These are phyloP conservation scores for Elymnias hypermnestra DNA, from an alignment of 1,140 invertebrate species.

Conservation along the genomic window DNA sequence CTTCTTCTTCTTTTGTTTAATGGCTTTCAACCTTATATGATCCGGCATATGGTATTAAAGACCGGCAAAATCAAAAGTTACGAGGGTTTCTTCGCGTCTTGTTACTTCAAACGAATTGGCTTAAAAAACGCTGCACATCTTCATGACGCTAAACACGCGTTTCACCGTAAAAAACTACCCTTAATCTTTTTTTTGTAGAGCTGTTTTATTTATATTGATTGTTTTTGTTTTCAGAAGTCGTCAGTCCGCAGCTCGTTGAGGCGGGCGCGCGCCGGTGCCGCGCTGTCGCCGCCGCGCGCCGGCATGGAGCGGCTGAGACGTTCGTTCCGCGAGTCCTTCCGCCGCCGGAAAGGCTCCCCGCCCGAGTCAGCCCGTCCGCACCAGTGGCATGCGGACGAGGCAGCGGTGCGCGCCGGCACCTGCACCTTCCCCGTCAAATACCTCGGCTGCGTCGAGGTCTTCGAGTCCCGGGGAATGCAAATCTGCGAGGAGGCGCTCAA, in stretches of 20 bases:
- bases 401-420: conserved; percentile 94
- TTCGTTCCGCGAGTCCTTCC: conserved; percentile 95
- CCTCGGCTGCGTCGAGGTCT: conserved; percentile 98
- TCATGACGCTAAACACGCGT: too few relatives aligned
- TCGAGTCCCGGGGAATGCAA: conserved; percentile 99
- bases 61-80: too few relatives aligned
- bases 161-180: too few relatives aligned
- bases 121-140: too few relatives aligned
- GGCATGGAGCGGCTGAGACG: conserved; percentile 94
- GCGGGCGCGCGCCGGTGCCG: conserved; percentile 78
- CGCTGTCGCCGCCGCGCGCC: conserved; percentile 83
- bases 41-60: too few relatives aligned
- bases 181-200: too few relatives aligned
- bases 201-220: neutral
- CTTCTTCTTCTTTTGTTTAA: too few relatives aligned
- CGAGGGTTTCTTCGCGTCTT: too few relatives aligned
- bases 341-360: conserved; percentile 86
- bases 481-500: conserved; percentile 99
- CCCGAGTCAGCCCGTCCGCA: conserved; percentile 96
- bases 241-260: conserved; percentile 74
- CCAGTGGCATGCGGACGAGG: conserved; percentile 99
- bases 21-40: too few relatives aligned
- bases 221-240: conserved; percentile 63
- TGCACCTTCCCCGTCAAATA: conserved; percentile 99
- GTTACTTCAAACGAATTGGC: too few relatives aligned